Conservation (phyloP, 1,140 invertebrate species). For the Bombus breviceps region DNA sequence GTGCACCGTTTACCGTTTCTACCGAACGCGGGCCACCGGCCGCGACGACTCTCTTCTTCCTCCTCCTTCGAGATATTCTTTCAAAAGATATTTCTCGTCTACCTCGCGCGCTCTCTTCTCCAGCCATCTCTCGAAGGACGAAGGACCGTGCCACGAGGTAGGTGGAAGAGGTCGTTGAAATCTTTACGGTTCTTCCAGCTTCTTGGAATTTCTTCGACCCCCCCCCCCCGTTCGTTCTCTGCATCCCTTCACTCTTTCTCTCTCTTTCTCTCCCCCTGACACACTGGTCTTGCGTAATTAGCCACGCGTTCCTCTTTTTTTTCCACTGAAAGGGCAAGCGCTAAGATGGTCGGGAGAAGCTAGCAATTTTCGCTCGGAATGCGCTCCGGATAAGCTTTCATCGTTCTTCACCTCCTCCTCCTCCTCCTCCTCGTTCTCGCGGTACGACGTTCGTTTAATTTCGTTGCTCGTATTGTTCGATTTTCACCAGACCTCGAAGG, state of each 20-base stretch:
- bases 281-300: conserved; percentile 66
- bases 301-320: conserved; percentile 7
- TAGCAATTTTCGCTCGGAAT: conserved; percentile 52
- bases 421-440: background rate
- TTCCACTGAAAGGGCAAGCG: background rate
- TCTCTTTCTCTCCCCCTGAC: background rate
- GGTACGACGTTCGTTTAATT: background rate
- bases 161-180: conserved; percentile 66
- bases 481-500: background rate
- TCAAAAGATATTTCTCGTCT: conserved; percentile 40
- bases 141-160: conserved; percentile 43
- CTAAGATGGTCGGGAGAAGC: background rate
- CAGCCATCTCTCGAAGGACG: conserved; percentile 48
- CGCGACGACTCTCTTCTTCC: conserved; percentile 34
- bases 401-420: background rate
- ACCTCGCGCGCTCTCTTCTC: conserved; percentile 12
- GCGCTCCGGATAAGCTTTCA: conserved; percentile 27
- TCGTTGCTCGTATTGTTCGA: conserved; percentile 2
- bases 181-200: conserved; percentile 66
- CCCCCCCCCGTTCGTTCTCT: conserved; percentile 16
- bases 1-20: conserved; percentile 58
- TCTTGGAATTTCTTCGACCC: conserved; percentile 64
- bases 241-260: background rate
- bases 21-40: conserved; percentile 62
- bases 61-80: conserved; percentile 1